Evolutionary conservation across 30 jellyfish, hydroid and myxozoan species (phyloP).

Genomic region (Morbakka virulenta): DNA sequence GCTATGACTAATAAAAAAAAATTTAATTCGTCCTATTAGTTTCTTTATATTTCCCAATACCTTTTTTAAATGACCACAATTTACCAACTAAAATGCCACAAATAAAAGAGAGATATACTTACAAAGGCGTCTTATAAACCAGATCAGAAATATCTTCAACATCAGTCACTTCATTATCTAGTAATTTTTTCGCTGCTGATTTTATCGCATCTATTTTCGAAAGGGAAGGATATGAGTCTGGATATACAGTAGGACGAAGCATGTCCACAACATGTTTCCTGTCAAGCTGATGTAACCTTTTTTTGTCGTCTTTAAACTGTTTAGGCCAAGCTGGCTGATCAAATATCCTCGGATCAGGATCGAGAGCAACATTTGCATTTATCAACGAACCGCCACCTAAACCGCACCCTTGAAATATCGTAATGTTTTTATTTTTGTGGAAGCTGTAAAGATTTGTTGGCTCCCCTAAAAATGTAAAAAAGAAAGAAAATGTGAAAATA

Average conservation of each 20-base stretch:
- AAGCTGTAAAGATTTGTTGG: slow-evolving; percentile 44
- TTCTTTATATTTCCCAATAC: too few species aligned
- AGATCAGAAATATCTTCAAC: slow-evolving; percentile 53
- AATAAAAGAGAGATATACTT: too few species aligned
- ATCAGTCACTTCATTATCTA: too few species aligned
- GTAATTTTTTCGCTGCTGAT: slow-evolving; percentile 38
- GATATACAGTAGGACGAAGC: slow-evolving; percentile 53
- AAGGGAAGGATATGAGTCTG: slow-evolving; percentile 31
- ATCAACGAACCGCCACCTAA: slow-evolving; percentile 74
- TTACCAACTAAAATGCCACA: too few species aligned
- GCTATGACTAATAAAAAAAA: too few species aligned
- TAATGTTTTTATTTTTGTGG: slow-evolving; percentile 34
- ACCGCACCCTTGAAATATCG: slow-evolving; percentile 70
- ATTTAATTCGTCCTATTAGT: too few species aligned
- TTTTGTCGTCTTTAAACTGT: slow-evolving; percentile 31
- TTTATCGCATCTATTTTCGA: slow-evolving; percentile 46
- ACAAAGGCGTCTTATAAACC: slow-evolving; percentile 51
- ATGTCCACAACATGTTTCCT: slow-evolving; percentile 28
- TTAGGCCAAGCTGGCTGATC: slow-evolving; percentile 44
- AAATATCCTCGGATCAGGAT: slow-evolving; percentile 49
- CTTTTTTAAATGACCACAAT: too few species aligned
- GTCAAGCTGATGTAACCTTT: slow-evolving; percentile 7
- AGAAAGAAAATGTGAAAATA: too few species aligned
- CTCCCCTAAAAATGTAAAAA: too few species aligned
- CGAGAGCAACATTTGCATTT: slow-evolving; percentile 63